A percentile compares a stretch with the other conserved stretches of the same genome.
phyloP scores from a whole-genome alignment of 2,888 invertebrate genomes.

The Epiblema foenella region DNA sequence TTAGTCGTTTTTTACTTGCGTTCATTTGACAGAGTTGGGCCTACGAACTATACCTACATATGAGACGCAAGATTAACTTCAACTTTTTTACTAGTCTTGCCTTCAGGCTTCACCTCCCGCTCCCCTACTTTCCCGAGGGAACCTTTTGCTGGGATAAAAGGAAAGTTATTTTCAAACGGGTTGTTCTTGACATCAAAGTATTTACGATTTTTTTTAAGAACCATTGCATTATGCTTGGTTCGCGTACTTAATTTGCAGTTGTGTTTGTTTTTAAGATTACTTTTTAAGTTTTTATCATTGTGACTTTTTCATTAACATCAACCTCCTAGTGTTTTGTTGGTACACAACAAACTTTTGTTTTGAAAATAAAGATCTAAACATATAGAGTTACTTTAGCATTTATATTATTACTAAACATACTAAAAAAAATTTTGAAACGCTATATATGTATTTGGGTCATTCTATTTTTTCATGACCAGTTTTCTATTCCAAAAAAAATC shows the following conservation, averaged over 20 bases:
- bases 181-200: slow-evolving; percentile 29
- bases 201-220: slow-evolving; percentile 23
- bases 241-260: background rate
- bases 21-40: too few species aligned
- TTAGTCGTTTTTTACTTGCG: too few species aligned
- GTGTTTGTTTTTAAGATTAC: background rate
- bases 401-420: too few species aligned
- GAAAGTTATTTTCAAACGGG: slow-evolving; percentile 33
- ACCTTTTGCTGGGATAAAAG: slow-evolving; percentile 38
- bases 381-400: too few species aligned
- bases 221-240: background rate
- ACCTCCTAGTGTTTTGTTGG: too few species aligned
- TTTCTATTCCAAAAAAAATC: too few species aligned
- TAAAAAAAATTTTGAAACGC: too few species aligned
- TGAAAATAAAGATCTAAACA: too few species aligned
- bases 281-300: slow-evolving; percentile 1
- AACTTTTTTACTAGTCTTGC: slow-evolving; percentile 17
- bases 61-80: background rate
- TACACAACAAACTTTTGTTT: too few species aligned
- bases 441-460: too few species aligned
- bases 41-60: background rate
- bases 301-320: background rate
- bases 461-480: too few species aligned
- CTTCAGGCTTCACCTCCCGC: slow-evolving; percentile 11
- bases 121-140: slow-evolving; percentile 21